Evolutionary conservation across 2,888 invertebrate species (phyloP).

Genomic region (Eupithecia abbreviata): DNA sequence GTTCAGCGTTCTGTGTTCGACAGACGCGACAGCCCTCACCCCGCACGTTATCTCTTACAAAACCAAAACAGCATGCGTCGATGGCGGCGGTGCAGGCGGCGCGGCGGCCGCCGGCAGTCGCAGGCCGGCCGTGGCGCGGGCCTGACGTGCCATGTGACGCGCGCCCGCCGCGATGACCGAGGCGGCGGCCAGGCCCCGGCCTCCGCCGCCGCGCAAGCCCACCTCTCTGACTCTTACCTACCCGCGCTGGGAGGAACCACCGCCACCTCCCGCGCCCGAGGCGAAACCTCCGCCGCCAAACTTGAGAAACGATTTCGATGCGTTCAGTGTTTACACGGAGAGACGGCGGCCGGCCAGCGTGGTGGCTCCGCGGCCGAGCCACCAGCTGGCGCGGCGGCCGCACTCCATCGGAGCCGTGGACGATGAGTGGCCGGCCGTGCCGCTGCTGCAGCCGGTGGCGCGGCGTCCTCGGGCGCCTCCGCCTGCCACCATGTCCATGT

Average conservation of each 20-base stretch:
- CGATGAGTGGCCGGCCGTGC: constrained; percentile 76
- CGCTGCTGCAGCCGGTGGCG: constrained; percentile 82
- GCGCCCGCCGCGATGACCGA: constrained; percentile 73
- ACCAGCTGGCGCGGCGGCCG: constrained; percentile 77
- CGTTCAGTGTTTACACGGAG: constrained; percentile 80
- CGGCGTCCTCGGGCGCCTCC: constrained; percentile 78
- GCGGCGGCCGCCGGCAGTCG: constrained; percentile 67
- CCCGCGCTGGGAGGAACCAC: constrained; percentile 77
- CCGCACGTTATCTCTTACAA: constrained; percentile 27
- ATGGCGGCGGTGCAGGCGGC: constrained; percentile 60
- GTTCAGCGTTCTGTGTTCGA: constrained; percentile 1
- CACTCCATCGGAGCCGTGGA: constrained; percentile 85
- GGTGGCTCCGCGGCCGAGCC: constrained; percentile 72
- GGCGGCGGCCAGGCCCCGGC: constrained; percentile 80
- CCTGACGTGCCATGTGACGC: constrained; percentile 69
- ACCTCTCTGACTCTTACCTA: constrained; percentile 70
- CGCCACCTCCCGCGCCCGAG: constrained; percentile 80
- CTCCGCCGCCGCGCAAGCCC: constrained; percentile 81
- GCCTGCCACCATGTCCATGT: constrained; percentile 63
- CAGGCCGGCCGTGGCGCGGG: constrained; percentile 52
- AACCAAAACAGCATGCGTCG: constrained; percentile 52
- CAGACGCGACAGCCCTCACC: constrained; percentile 16
- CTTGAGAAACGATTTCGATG: constrained; percentile 70
- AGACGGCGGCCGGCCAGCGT: constrained; percentile 83
- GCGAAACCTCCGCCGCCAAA: constrained; percentile 52